Evolutionary conservation across 2,888 invertebrate genomes (phyloP).

Genomic region (Dolichomitus sp.): DNA sequence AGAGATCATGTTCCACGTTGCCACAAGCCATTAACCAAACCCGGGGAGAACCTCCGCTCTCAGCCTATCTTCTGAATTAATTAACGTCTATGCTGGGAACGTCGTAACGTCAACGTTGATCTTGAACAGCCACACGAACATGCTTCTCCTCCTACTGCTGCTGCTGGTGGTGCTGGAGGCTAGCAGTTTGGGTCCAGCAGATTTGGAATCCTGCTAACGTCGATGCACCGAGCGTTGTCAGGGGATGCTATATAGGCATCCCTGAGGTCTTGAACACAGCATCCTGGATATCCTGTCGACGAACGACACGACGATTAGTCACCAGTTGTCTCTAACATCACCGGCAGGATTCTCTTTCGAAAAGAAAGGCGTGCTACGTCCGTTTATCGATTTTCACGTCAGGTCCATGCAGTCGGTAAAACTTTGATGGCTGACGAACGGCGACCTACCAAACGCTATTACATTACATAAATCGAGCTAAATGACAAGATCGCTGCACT

Average conservation of each 20-base stretch:
- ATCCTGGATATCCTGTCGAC: slow-evolving; percentile 11
- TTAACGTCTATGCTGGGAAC: slow-evolving; percentile 19
- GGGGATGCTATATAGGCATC: slow-evolving; percentile 1
- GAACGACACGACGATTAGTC: slow-evolving; percentile 52
- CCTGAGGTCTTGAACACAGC: slow-evolving; percentile 17
- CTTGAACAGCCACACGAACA: slow-evolving; percentile 40
- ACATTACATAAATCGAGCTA: not conserved
- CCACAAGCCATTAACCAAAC: slow-evolving; percentile 4
- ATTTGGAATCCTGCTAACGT: slow-evolving; percentile 34
- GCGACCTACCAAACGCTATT: slow-evolving; percentile 20
- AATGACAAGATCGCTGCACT: no score
- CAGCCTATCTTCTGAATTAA: slow-evolving; percentile 34
- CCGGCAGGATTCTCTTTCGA: slow-evolving; percentile 38
- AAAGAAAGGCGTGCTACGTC: slow-evolving; percentile 44
- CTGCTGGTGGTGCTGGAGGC: not conserved
- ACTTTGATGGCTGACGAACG: not conserved
- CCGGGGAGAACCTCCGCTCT: not conserved
- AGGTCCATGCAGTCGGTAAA: slow-evolving; percentile 8
- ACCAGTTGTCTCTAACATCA: slow-evolving; percentile 51
- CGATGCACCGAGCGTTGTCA: slow-evolving; percentile 26
- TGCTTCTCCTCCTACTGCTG: not conserved
- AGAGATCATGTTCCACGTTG: not conserved
- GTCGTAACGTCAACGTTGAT: slow-evolving; percentile 33
- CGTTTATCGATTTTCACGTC: slow-evolving; percentile 52
- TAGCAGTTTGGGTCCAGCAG: slow-evolving; percentile 31